phyloP scores from a whole-genome alignment of 2,888 invertebrate genomes.

The Ceriagrion tenellum region DNA sequence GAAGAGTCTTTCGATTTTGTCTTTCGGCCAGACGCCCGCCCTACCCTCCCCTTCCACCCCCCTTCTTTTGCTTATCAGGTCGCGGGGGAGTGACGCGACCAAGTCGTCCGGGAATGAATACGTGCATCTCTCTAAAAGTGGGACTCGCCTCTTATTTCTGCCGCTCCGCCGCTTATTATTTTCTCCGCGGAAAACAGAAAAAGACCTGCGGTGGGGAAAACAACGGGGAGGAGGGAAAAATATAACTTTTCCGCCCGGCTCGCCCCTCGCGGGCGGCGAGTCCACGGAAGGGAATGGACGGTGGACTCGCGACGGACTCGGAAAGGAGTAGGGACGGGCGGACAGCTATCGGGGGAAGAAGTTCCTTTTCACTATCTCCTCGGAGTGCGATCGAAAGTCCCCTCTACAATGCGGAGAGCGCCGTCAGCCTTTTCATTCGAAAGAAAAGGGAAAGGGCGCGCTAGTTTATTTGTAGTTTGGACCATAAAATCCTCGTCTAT shows the following conservation, averaged over 20 bases:
- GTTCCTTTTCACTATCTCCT: neutral
- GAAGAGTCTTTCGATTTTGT: constrained; percentile 42
- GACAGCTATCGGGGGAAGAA: neutral
- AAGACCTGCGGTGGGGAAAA: neutral
- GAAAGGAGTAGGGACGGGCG: neutral
- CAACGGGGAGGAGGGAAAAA: neutral
- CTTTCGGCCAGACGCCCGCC: constrained; percentile 34
- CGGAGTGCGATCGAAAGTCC: too few species aligned
- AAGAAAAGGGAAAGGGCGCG: neutral
- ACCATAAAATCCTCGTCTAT: neutral
- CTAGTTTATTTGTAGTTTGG: neutral
- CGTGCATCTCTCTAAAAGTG: neutral
- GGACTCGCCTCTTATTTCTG: neutral
- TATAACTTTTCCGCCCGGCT: neutral
- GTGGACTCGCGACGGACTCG: neutral
- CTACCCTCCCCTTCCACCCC: neutral
- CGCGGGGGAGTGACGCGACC: constrained; percentile 10
- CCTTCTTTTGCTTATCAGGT: neutral
- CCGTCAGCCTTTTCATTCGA: neutral
- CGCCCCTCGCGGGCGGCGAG: neutral
- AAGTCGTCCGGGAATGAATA: constrained; percentile 34
- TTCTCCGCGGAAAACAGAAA: neutral
- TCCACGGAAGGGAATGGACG: neutral
- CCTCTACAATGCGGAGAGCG: neutral
- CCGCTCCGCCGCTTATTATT: neutral